phyloP scores from a whole-genome alignment of 2,113 vertebrate species.

The Mesembrinibis cayennensis region DNA sequence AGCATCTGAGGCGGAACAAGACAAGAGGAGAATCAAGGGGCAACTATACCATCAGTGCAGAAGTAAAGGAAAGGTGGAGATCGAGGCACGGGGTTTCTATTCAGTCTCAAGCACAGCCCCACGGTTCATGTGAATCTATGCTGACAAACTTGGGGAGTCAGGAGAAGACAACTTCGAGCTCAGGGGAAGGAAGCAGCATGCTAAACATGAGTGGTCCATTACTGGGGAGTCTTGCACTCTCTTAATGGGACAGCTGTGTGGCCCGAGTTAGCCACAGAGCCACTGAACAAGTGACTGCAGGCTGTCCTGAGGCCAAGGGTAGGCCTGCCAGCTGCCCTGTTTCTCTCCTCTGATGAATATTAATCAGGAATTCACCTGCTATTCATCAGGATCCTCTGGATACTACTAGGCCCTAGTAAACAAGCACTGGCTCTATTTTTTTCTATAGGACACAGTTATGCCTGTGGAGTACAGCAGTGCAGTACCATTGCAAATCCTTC shows the following conservation, averaged over 20 bases:
- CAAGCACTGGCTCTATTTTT: neutral
- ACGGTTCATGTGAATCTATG: neutral
- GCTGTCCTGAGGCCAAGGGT: neutral
- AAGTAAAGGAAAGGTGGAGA: neutral
- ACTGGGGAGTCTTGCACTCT: neutral
- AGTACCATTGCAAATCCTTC: neutral
- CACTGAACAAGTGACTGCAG: neutral
- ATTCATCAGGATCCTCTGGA: neutral
- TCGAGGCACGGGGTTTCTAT: accelerated
- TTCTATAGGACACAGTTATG: neutral
- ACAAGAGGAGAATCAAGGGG: neutral
- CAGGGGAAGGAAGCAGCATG: neutral
- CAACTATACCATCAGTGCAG: neutral
- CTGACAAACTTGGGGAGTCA: neutral
- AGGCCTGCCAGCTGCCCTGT: neutral
- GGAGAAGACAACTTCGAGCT: neutral
- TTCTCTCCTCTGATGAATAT: neutral
- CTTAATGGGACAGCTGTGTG: neutral
- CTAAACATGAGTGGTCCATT: neutral
- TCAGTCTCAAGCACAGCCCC: neutral
- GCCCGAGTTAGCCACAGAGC: neutral
- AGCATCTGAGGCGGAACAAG: neutral
- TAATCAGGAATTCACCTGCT: neutral
- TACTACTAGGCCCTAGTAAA: neutral
- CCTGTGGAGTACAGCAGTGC: neutral